Evolutionary conservation across 2,888 invertebrate genomes (phyloP), one percentile per base, ranked within the genome.

Genomic region (Coenonympha glycerion): DNA sequence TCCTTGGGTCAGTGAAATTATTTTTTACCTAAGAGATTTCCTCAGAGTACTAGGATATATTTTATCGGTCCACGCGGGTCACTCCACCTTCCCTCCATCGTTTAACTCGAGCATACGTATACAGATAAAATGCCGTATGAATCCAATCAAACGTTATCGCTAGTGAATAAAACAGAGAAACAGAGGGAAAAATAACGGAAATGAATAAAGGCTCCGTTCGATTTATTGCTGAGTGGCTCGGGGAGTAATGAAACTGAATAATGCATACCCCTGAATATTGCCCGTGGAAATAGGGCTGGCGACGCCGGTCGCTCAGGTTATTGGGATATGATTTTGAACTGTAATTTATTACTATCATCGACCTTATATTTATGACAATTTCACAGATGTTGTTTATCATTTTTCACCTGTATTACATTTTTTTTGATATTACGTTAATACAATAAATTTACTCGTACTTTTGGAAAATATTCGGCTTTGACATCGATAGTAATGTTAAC

Each of bases 211-310:
- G 69, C 69, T 59, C 59, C 65, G 74, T 76, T 79, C 82, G 82
- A 85, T 85, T 83, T 84, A 85, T 83, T 76, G 84, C 78, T 74
- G 71, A 76, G 81, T 79, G 68, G 80, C 77, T 69, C 50, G 69
- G 68, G 68, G 73, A 81, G 83, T 84, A 85, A 85, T 85, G 85
- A 85, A 84, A 82, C 81, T 85, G 85, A 85, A 85, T 85, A 84
- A 85, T 85, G 82, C 79, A 85, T 83, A 71, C 68, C 72, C 57
- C 70, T 68, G 80, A 79, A 82, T 79, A 84, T 78, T 74, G 76
- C 71, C 65, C 65, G 66, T 60, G 63, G 62, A 60, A 50, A 45
- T 62, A 84, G 81, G 83, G 80, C 24, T 76, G 71, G 37, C 60
- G 30, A 45, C n/a, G 42, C 18, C 18, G 15, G 8, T 39, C 39